These are phyloP conservation scores for Onthophagus taurus DNA, from an alignment of 1,140 invertebrate genomes.

Conservation along the genomic window DNA sequence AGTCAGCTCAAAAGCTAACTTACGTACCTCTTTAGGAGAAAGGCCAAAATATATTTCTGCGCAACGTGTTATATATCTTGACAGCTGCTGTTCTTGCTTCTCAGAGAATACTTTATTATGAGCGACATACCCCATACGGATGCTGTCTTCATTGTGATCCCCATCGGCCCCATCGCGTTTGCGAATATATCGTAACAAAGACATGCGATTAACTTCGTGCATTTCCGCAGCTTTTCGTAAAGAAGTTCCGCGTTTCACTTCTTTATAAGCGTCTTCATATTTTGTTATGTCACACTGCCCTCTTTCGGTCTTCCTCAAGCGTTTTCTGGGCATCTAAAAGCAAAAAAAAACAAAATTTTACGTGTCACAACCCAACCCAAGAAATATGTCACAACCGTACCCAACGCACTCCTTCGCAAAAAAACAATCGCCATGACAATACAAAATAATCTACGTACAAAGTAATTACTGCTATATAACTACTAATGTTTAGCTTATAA, in stretches of 20 bases:
- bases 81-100: constrained; percentile 3
- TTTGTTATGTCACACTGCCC: constrained; percentile 11
- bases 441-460: constrained; percentile 7
- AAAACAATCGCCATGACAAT: constrained; percentile 2
- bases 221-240: constrained; percentile 16
- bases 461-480: constrained; percentile 8
- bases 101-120: constrained; percentile 9
- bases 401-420: constrained; percentile 3
- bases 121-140: constrained; percentile 4
- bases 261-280: constrained; percentile 16
- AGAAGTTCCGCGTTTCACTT: constrained; percentile 16
- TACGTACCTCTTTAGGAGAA: constrained; percentile 8
- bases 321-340: constrained; percentile 12
- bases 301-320: constrained; percentile 3
- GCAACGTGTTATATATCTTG: constrained; percentile 4
- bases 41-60: constrained; percentile 9
- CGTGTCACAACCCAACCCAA: background rate
- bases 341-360: constrained; percentile 4
- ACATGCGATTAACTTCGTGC: constrained; percentile 14
- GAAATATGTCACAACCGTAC: background rate
- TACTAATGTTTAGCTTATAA: background rate
- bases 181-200: constrained; percentile 15
- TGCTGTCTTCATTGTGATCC: too few species aligned
- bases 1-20: constrained; percentile 6
- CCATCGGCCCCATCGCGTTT: too few species aligned